phyloP scores from a whole-genome alignment of 2,888 invertebrate genomes.

The Drosophila emarginata region DNA sequence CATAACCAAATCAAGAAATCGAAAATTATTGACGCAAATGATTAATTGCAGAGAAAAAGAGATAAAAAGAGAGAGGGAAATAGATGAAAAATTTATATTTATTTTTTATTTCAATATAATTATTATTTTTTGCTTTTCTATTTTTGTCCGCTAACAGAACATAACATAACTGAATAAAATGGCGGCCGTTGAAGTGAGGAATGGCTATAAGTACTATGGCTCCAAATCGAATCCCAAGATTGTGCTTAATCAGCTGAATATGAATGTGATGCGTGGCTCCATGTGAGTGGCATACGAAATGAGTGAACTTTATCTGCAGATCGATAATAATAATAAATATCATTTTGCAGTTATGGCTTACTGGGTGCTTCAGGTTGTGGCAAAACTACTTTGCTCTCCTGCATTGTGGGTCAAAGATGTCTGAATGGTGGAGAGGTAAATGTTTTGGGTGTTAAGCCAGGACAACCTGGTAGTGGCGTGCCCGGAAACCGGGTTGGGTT shows the following conservation, averaged over 20 bases:
- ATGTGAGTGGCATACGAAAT: slow-evolving; percentile 86
- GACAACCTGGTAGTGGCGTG: slow-evolving; percentile 86
- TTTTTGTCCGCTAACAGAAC: slow-evolving; percentile 4
- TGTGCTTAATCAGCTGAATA: slow-evolving; percentile 87
- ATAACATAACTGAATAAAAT: slow-evolving; percentile 54
- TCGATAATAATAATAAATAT: neutral
- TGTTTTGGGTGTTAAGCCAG: slow-evolving; percentile 90
- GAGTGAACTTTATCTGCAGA: neutral
- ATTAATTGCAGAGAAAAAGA: slow-evolving; percentile 44
- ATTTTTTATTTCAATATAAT: neutral
- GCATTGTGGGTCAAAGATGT: slow-evolving; percentile 90
- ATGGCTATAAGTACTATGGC: slow-evolving; percentile 88
- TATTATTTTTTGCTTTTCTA: neutral
- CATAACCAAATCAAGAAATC: slow-evolving; percentile 63
- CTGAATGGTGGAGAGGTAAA: slow-evolving; percentile 89
- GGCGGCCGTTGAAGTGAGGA: slow-evolving; percentile 87
- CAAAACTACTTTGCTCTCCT: slow-evolving; percentile 93
- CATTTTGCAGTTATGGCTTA: slow-evolving; percentile 88
- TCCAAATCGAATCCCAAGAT: slow-evolving; percentile 84
- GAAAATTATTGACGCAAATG: slow-evolving; percentile 67
- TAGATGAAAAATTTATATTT: neutral
- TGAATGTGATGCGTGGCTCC: slow-evolving; percentile 89
- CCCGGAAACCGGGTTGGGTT: slow-evolving; percentile 91
- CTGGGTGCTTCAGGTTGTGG: slow-evolving; percentile 95
- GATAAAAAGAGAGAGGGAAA: neutral